A percentile compares a stretch with the other conserved stretches of the same genome.
Evolutionary conservation across 2,113 vertebrate genomes (phyloP).

Genomic region (Piprites chloris): DNA sequence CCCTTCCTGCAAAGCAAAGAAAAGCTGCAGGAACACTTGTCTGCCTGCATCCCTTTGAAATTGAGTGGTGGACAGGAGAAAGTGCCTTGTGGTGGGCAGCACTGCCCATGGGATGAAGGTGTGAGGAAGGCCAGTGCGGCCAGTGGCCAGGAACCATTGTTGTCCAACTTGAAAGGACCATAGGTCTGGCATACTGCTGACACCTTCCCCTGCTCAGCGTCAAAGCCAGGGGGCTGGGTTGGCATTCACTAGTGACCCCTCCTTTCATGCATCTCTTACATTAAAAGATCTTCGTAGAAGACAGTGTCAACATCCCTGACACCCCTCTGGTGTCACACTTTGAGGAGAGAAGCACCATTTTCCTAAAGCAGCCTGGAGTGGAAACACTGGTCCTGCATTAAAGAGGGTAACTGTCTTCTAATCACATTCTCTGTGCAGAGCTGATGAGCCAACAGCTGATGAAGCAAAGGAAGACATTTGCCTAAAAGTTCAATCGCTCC

Average conservation of each 20-base stretch:
- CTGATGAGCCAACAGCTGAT: not conserved
- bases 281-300: not conserved
- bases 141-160: not conserved
- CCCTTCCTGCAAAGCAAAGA: not conserved
- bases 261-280: not conserved
- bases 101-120: not conserved
- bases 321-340: not conserved
- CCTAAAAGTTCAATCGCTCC: not conserved
- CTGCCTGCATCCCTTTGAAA: not conserved
- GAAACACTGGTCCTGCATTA: not conserved
- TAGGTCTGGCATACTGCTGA: not conserved
- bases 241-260: not conserved
- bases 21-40: not conserved
- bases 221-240: not conserved
- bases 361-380: not conserved
- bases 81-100: not conserved
- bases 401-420: not conserved
- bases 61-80: not conserved
- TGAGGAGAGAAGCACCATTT: not conserved
- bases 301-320: not conserved
- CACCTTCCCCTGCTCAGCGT: not conserved
- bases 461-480: conserved; percentile 2
- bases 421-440: not conserved
- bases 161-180: not conserved
- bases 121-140: not conserved